Evolutionary conservation across 2,888 invertebrate species (phyloP).

Genomic region (Phortica magna): DNA sequence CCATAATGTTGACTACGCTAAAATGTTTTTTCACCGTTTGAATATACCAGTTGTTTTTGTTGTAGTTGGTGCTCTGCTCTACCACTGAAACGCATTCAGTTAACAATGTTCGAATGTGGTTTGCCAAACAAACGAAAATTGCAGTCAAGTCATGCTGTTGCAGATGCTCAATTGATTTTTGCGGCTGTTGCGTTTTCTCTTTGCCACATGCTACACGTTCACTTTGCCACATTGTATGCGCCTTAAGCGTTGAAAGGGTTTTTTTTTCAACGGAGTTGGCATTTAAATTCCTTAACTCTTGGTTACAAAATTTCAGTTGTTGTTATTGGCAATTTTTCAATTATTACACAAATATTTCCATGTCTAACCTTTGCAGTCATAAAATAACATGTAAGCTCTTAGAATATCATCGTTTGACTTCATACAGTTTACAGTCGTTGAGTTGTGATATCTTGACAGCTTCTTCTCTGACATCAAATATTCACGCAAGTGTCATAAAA

Average conservation of each 20-base stretch:
- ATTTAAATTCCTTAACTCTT: no score
- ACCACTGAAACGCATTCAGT: slow-evolving; percentile 3
- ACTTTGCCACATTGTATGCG: background rate
- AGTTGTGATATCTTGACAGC: background rate
- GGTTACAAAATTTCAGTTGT: background rate
- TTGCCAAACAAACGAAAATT: slow-evolving; percentile 16
- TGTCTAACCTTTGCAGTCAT: slow-evolving; percentile 11
- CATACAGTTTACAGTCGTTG: background rate
- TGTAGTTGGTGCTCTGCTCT: background rate
- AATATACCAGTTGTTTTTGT: background rate
- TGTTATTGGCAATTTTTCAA: background rate
- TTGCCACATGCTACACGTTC: background rate
- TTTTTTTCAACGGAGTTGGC: background rate
- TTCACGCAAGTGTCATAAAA: slow-evolving; percentile 28
- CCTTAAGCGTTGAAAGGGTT: background rate
- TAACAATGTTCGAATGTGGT: slow-evolving; percentile 29
- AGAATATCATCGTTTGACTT: slow-evolving; percentile 9
- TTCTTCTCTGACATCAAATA: background rate
- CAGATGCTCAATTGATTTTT: slow-evolving; percentile 26
- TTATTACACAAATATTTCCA: background rate
- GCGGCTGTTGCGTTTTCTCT: slow-evolving; percentile 8
- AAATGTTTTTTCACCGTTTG: background rate
- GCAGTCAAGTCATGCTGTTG: slow-evolving; percentile 9
- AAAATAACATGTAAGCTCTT: background rate
- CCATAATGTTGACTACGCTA: background rate